phyloP scores from a whole-genome alignment of 2,888 invertebrate species.

The Muscina levida region DNA sequence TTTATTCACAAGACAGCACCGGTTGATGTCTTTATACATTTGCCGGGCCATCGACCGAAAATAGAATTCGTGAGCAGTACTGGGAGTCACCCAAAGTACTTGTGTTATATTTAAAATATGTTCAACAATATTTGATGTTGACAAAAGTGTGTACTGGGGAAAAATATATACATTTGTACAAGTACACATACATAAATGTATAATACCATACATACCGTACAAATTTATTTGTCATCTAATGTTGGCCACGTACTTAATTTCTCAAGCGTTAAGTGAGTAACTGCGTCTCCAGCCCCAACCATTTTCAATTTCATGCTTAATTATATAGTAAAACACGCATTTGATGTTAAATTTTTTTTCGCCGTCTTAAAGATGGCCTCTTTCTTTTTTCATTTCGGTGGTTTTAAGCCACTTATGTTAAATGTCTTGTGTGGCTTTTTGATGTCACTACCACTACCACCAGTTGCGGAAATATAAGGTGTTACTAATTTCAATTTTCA shows the following conservation, averaged over 20 bases:
- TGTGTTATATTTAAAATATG: conserved; percentile 39
- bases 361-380: conserved; percentile 1
- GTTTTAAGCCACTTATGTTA: conserved; percentile 56
- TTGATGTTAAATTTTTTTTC: conserved; percentile 13
- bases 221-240: conserved; percentile 49
- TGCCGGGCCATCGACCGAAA: not conserved
- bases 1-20: not conserved
- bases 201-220: not conserved
- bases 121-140: conserved; percentile 21
- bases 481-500: conserved; percentile 62
- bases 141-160: not conserved
- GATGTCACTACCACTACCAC: conserved; percentile 26
- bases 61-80: not conserved
- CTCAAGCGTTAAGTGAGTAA: conserved; percentile 42
- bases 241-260: conserved; percentile 16
- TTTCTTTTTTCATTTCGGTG: not conserved
- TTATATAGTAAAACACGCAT: conserved; percentile 59
- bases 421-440: not conserved
- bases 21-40: not conserved
- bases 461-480: conserved; percentile 49
- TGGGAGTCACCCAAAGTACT: conserved; percentile 15
- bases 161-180: not conserved
- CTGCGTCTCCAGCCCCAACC: not conserved
- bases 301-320: conserved; percentile 63
- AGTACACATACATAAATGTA: not conserved